Percentiles rank a stretch among this genome's conserved stretches.
Conservation (phyloP, 2,113 vertebrate genomes). For the Lipotes vexillifer region DNA sequence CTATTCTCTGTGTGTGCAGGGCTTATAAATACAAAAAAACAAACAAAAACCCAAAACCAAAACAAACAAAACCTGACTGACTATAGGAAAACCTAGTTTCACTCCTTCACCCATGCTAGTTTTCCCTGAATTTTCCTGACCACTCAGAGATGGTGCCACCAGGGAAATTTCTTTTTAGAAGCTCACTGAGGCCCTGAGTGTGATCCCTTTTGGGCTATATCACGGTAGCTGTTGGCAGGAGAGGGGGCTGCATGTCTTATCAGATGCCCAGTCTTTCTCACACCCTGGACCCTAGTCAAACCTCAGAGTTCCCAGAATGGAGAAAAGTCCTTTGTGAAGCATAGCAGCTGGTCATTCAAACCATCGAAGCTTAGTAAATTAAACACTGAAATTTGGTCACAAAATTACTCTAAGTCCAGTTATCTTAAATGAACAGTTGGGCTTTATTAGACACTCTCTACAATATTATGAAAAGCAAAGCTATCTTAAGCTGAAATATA, state of each 20-base stretch:
- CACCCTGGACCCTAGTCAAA: background rate
- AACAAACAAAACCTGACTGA: background rate
- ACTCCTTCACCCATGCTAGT: background rate
- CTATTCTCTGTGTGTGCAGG: background rate
- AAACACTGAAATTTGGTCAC: background rate
- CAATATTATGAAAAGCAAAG: background rate
- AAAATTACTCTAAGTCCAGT: background rate
- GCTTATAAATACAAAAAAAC: background rate
- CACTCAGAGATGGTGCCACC: background rate
- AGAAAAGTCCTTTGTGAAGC: background rate
- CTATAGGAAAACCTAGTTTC: background rate
- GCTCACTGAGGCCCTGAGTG: background rate
- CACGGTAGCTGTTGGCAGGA: background rate
- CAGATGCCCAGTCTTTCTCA: background rate
- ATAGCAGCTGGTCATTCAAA: background rate
- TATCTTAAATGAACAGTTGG: background rate
- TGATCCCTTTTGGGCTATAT: background rate
- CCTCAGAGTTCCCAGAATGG: background rate
- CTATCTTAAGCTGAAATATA: background rate
- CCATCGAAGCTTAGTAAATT: background rate
- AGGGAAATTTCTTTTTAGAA: background rate
- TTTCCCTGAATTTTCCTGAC: background rate
- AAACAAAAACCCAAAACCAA: background rate
- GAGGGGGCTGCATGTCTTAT: rapidly evolving
- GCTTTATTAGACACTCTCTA: background rate